Conservation (phyloP, 1,140 invertebrate genomes). For the Lasaia peninsularis region DNA sequence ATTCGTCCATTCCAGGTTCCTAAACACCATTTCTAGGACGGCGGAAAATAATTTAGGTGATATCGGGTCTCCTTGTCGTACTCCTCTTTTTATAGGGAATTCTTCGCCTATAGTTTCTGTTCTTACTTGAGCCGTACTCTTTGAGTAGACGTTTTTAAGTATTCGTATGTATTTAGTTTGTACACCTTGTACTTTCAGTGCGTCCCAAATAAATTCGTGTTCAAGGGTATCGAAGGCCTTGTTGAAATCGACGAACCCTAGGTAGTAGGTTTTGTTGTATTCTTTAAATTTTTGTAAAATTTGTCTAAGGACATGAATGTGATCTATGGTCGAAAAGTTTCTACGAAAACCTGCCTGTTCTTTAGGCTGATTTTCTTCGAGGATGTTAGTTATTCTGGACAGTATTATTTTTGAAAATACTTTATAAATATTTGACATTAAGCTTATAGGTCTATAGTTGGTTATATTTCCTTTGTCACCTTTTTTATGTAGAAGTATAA, state of each 20-base stretch:
- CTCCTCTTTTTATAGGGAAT: conserved; percentile 3
- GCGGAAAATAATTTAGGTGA: too few relatives aligned
- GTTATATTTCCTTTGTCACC: background rate
- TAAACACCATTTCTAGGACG: too few relatives aligned
- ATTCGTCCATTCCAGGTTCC: too few relatives aligned
- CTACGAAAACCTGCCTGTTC: conserved; percentile 9
- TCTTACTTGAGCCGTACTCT: background rate
- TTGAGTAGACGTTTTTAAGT: background rate
- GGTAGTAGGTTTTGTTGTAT: background rate
- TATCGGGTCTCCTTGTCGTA: background rate
- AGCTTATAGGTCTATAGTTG: background rate
- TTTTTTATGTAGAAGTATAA: background rate
- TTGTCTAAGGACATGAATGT: background rate
- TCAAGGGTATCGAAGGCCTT: conserved; percentile 4
- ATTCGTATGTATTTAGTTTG: conserved; percentile 7
- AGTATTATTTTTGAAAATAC: conserved; percentile 7
- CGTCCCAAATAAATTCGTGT: background rate
- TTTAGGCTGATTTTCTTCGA: conserved; percentile 7
- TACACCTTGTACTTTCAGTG: conserved; percentile 2
- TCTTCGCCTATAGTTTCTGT: background rate
- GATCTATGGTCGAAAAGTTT: background rate
- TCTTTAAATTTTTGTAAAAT: conserved; percentile 1
- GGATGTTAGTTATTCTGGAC: background rate
- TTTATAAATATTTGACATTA: conserved; percentile 4
- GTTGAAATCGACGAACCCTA: conserved; percentile 3